Conservation (phyloP, 2,888 invertebrate species). For the Callyntrura guangdongensis region DNA sequence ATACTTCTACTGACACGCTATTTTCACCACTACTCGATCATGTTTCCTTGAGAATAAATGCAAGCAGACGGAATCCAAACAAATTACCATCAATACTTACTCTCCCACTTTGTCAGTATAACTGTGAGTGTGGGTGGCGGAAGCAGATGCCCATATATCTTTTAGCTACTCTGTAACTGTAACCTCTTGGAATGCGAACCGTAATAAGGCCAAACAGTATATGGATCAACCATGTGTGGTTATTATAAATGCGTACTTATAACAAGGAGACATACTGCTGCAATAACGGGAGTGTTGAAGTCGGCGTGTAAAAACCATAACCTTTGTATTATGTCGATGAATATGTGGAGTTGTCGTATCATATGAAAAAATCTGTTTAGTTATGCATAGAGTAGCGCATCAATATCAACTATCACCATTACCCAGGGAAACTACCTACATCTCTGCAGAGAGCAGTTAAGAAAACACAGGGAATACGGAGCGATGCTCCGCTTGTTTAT, state of each 20-base stretch:
- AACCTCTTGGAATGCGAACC: slow-evolving; percentile 4
- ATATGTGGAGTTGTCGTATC: not conserved
- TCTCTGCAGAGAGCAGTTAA: not conserved
- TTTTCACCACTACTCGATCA: slow-evolving; percentile 51
- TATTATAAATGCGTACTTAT: slow-evolving; percentile 24
- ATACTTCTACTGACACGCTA: slow-evolving; percentile 1
- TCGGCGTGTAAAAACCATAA: not conserved
- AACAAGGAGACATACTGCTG: not conserved
- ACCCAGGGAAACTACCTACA: not conserved
- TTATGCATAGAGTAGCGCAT: slow-evolving; percentile 41
- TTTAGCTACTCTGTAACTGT: not conserved
- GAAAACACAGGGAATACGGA: slow-evolving; percentile 24
- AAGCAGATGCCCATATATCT: not conserved
- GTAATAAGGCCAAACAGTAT: not conserved
- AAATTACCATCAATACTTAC: slow-evolving; percentile 64
- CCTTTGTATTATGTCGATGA: slow-evolving; percentile 26
- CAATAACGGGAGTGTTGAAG: not conserved
- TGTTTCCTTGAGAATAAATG: slow-evolving; percentile 56
- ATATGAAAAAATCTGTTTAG: slow-evolving; percentile 16
- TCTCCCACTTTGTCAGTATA: slow-evolving; percentile 24
- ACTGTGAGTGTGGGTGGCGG: not conserved
- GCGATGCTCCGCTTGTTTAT: slow-evolving; percentile 14
- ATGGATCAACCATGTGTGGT: slow-evolving; percentile 34
- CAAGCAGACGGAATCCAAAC: slow-evolving; percentile 74
- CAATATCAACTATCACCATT: slow-evolving; percentile 34